Evolutionary conservation across 2,797 vertebrate genomes (phyloP), one percentile per base, ranked within the genome.

Genomic region (Urophycis tenuis): DNA sequence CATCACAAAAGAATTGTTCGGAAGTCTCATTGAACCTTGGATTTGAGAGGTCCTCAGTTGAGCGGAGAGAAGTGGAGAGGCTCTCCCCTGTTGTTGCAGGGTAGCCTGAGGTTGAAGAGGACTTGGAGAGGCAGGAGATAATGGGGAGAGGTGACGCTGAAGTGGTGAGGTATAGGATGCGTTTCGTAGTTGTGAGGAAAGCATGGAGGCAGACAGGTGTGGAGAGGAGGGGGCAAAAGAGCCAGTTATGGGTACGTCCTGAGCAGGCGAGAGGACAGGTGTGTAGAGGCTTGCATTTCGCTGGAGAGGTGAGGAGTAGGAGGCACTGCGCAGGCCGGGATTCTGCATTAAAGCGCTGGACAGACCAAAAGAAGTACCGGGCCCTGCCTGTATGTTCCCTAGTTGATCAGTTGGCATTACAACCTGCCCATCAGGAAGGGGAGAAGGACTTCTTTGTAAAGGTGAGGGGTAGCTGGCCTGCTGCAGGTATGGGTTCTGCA

Each of bases 401-500:
- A 86, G 87, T 72, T 67, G 69, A 75, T 83, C 84, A 73, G 60
- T 36, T 75, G 69, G 73, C 69, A 86, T 80, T 1, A 75, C 76
- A 9, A 70, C 76, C 29, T 84, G 87, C 11, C 78, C 79, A 77
- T 83, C 86, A 82, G 80, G 78, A 74, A 90, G 74, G 12, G 88
- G 85, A 36, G 87, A 91, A 75, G 82, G 70, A 9, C 77, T 85
- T 78, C 79, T 86, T 41, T 91, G 91, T 83, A 91, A 79, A 79
- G 89, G 79, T 75, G 87, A 84, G 33, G 72, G 77, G 77, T 86
- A 89, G 67, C 81, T 85, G 30, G 82, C 78, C 82, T 94, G 77
- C 84, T 90, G 81, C 79, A 88, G 49, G 78, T 91, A 86, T 74
- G 90, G 88, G 81, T 92, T 93, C 79, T 91, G 91, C 22, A 89